Evolutionary conservation across 2,888 invertebrate genomes (phyloP), one percentile per base, ranked within the genome.

Genomic region (Colostygia pectinataria): DNA sequence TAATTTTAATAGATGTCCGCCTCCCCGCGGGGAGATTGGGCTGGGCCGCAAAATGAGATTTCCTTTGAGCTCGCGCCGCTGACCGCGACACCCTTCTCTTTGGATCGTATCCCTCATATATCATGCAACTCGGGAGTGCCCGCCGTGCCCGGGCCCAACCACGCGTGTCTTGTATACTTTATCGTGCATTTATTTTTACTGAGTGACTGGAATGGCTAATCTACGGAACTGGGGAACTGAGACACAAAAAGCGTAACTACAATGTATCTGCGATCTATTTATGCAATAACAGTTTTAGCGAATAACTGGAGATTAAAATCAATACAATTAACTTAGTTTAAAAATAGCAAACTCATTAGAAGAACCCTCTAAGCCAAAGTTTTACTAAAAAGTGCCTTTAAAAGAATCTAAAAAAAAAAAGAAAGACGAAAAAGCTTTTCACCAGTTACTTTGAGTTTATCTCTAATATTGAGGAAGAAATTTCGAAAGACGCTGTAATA

Each of bases 1-100:
- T 86, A 79, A 86, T 88, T 87, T 88, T 86, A 86, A 87, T 87
- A 86, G 83, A 80, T 82, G 83, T 84, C 79, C 77, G 71, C 63
- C 62, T 53, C 61, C 59, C 46, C 55, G 45, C 33, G 28, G 39
- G 46, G 61, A 23, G 46, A 23, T 42, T 55, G 55, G 40, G 44
- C 38, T 56, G 44, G 62, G 59, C 58, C 65, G 69, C 73, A 74
- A 86, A 89, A 89, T 89, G 87, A 87, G 87, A 89, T 88, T 88
- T 89, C 85, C 87, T 88, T 86, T 88, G 87, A 74, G 82, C 76
- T 75, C 70, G 74, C 69, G 71, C 72, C 63, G 68, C 74, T 83
- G 80, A 83, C 84, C 85, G 78, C 82, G 79, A 75, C 76, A 66
- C 70, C 76, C 71, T 66, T 65, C 66, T 60, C 69, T 57, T 66